Conservation (phyloP, 2,113 vertebrate species). For the Hippocampus guttulatus region DNA sequence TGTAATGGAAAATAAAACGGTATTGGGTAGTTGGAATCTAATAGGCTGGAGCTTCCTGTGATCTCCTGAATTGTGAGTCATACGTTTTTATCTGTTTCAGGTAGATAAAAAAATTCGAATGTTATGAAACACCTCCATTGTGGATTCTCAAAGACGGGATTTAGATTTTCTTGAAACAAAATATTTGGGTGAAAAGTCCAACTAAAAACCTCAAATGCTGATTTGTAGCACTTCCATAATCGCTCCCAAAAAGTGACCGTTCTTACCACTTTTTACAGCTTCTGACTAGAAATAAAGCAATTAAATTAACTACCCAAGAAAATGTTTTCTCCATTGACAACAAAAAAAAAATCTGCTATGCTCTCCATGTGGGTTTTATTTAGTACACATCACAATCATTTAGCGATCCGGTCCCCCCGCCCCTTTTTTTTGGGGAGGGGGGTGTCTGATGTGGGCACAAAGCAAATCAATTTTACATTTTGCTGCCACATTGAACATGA, state of each 20-base stretch:
- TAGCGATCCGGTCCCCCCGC: background rate
- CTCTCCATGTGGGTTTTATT: background rate
- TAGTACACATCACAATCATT: background rate
- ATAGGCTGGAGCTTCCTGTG: background rate
- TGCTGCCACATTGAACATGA: conserved; percentile 65
- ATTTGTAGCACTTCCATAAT: background rate
- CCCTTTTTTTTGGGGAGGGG: background rate
- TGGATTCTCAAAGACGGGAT: background rate
- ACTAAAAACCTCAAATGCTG: background rate
- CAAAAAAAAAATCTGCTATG: background rate
- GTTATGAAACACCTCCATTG: background rate
- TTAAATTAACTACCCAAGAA: background rate
- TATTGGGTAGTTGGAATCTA: background rate
- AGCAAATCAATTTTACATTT: conserved; percentile 67
- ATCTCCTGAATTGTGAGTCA: background rate
- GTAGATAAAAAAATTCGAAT: background rate
- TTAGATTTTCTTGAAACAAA: background rate
- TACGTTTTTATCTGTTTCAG: background rate
- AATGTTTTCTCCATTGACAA: background rate
- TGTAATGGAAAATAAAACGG: background rate
- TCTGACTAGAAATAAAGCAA: background rate
- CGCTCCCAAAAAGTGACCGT: background rate
- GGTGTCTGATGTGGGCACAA: conserved; percentile 13
- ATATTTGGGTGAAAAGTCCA: background rate
- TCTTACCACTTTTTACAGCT: background rate